Base-by-base conservation (phyloP, 35 echinoderm and acorn worm species). In the Chiridota heheva region DNA sequence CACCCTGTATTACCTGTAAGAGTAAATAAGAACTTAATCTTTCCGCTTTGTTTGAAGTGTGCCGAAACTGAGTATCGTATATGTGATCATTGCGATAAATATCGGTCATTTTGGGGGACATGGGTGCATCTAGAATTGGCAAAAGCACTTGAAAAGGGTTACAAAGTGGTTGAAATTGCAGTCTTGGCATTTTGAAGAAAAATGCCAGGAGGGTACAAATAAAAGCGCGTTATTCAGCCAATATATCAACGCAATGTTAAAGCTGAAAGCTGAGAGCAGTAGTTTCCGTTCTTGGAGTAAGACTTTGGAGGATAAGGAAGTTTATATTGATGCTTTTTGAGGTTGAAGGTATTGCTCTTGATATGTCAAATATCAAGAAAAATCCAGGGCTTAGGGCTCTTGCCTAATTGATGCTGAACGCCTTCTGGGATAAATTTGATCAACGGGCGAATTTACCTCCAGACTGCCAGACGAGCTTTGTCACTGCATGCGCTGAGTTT, bases 1-100 rank as follows among this genome's bases (percentile, higher is more conserved):
- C 83, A 87, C 26, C 82, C 89, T 16, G 72, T 91, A 25, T 49
- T 91, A 35, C 82, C 81, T 28, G 18, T 38, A 10, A 85, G 81
- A 66, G 42, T 47, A 37, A 77, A 86, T 30, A 66, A 82, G 5
- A n/a, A n/a, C n/a, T n/a, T n/a, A n/a, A n/a, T n/a, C n/a, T n/a
- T n/a, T n/a, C n/a, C n/a, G n/a, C n/a, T n/a, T n/a, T n/a, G n/a
- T n/a, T n/a, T n/a, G n/a, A n/a, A n/a, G n/a, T n/a, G n/a, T n/a
- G n/a, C n/a, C n/a, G n/a, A n/a, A n/a, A n/a, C n/a, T n/a, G n/a
- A n/a, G n/a, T n/a, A n/a, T n/a, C n/a, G n/a, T n/a, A n/a, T n/a
- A n/a, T n/a, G n/a, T n/a, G n/a, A n/a, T n/a, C n/a, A n/a, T n/a
- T n/a, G n/a, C n/a, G n/a, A n/a, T n/a, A n/a, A n/a, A n/a, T n/a